A percentile compares a stretch with the other conserved stretches of the same genome.
These are phyloP conservation scores for Brienomyrus brachyistius DNA, from an alignment of 2,113 vertebrate genomes.

Conservation along the genomic window DNA sequence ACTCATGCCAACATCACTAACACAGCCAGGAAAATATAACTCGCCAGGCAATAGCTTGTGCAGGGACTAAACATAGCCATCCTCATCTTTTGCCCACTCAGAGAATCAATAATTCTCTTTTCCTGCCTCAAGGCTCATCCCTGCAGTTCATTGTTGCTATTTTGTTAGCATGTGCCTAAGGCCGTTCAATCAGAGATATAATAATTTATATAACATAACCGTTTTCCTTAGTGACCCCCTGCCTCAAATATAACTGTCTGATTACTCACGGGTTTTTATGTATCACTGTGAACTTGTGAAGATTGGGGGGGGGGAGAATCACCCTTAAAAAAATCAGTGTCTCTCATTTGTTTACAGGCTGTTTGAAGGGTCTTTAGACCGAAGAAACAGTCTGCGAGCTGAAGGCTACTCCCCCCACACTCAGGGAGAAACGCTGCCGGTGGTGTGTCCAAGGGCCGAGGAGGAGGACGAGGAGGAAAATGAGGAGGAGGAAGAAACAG, in stretches of 20 bases:
- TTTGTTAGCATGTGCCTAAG: conserved; percentile 8
- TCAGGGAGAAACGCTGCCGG: conserved; percentile 58
- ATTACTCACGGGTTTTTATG: not conserved
- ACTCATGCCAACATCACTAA: conserved; percentile 9
- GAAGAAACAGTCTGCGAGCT: not conserved
- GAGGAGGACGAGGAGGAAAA: conserved; percentile 52
- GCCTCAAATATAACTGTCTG: not conserved
- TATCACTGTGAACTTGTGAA: not conserved
- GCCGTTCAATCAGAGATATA: not conserved
- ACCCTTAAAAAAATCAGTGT: conserved; percentile 15
- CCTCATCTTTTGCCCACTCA: not conserved
- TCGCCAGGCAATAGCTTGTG: conserved; percentile 1
- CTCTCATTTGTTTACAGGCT: conserved; percentile 7
- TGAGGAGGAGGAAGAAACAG: conserved; percentile 51
- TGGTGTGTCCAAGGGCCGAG: conserved; percentile 59
- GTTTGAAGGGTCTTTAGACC: not conserved
- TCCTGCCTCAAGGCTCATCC: not conserved
- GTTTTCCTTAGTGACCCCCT: not conserved
- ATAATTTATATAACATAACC: not conserved
- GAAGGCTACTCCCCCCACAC: not conserved
- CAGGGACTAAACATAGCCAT: not conserved
- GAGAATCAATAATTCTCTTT: conserved; percentile 4
- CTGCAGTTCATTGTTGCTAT: conserved; percentile 3
- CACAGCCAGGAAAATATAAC: conserved; percentile 17
- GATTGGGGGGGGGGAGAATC: conserved; percentile 16